phyloP scores from a whole-genome alignment of 2,888 invertebrate genomes.

The Sussaba pulchella region DNA sequence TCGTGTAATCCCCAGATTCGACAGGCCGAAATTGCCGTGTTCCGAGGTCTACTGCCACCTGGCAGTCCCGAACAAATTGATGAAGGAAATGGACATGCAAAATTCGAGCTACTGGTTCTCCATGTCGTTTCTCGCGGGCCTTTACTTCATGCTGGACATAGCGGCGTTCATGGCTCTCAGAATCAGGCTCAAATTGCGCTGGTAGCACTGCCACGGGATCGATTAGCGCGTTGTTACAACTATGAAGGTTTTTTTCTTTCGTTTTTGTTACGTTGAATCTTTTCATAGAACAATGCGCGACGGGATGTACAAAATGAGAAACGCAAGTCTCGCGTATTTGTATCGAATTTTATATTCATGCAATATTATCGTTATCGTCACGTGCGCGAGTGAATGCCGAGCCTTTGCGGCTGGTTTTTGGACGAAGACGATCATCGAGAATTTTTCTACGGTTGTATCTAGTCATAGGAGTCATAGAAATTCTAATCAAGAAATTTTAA shows the following conservation, averaged over 20 bases:
- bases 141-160: constrained; percentile 88
- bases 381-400: not conserved
- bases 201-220: constrained; percentile 18
- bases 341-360: constrained; percentile 6
- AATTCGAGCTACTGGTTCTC: constrained; percentile 89
- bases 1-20: constrained; percentile 87
- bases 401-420: not conserved
- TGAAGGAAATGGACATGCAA: constrained; percentile 90
- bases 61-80: constrained; percentile 88
- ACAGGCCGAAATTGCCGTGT: constrained; percentile 91
- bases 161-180: constrained; percentile 89
- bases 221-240: not conserved
- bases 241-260: too few relatives aligned
- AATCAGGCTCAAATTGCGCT: constrained; percentile 86
- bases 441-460: constrained; percentile 54
- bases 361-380: not conserved
- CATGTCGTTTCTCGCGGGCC: constrained; percentile 87
- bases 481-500: too few relatives aligned
- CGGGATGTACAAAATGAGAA: not conserved
- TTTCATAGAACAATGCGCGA: not conserved
- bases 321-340: not conserved
- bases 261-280: not conserved
- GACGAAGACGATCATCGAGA: constrained; percentile 20
- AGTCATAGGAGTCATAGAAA: constrained; percentile 58
- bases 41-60: constrained; percentile 91